Evolutionary conservation across 2,888 invertebrate species (phyloP), one percentile per base, ranked within the genome.

Genomic region (Drosophila mayaguana): DNA sequence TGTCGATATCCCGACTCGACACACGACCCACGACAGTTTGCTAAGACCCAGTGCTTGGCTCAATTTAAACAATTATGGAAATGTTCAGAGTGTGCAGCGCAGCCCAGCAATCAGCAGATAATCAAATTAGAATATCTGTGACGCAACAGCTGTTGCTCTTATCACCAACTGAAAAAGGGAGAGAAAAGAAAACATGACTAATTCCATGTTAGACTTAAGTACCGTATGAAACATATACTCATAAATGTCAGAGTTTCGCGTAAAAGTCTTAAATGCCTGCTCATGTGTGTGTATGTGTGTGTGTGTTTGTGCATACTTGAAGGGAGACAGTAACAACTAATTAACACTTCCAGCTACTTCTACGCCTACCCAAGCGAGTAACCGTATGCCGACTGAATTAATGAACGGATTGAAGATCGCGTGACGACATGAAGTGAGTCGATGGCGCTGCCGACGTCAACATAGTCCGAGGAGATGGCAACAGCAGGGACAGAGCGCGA

Each of bases 371-470:
- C 69, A 63, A 65, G 73, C 88, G 75, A 62, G 87, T 78, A 81
- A 86, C 83, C 82, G 83, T 86, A 86, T 88, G 84, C 89, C 81
- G 63, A 69, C 81, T 80, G 86, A 88, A 85, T 85, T 89, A 85
- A 86, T 86, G 90, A 89, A 86, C 78, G 84, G 76, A 86, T 81
- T 87, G 71, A 80, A 77, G 89, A 83, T 86, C 81, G 86, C 86
- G 90, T 86, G 86, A 86, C 90, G 86, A 84, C 84, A 84, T 84
- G 89, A 89, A 84, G 87, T 71, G 78, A 67, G 74, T 70, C 72
- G 71, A 62, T 56, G 46, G 45, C 48, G 61, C 42, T 75, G 74
- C 18, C 56, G 57, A 48, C 61, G 43, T 53, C 69, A 72, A 60
- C 72, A 56, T 66, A 46, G 59, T 38, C 46, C 9, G 14, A 53